Conservation (phyloP, 2,113 vertebrate genomes). For the Axis porcinus region DNA sequence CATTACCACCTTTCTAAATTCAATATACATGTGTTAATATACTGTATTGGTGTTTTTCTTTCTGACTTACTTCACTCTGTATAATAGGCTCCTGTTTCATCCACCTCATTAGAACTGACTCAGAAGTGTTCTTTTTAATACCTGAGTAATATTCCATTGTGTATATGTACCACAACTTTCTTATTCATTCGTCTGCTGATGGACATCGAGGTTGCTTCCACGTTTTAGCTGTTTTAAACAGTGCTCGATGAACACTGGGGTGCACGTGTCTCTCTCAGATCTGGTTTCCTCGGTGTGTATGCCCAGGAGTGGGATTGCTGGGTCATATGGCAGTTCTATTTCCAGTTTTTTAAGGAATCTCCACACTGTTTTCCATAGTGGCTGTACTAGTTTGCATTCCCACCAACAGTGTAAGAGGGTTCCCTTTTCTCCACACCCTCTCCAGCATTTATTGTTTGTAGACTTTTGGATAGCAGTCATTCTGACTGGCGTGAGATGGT, state of each 20-base stretch:
- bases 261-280: background rate
- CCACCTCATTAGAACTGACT: background rate
- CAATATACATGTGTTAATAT: background rate
- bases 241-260: accelerated
- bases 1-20: background rate
- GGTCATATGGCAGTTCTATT: background rate
- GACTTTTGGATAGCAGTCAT: background rate
- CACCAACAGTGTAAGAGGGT: background rate
- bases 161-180: background rate
- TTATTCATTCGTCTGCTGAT: background rate
- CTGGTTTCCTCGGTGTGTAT: background rate
- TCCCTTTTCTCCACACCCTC: background rate
- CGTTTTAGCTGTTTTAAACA: background rate
- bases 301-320: background rate
- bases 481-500: background rate
- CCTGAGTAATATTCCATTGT: background rate
- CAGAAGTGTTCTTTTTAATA: background rate
- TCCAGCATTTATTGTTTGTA: background rate
- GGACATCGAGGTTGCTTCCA: background rate
- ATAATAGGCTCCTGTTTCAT: background rate
- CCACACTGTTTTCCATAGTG: background rate
- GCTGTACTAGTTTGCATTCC: background rate
- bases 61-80: background rate
- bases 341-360: background rate
- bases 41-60: background rate